Percentiles rank a stretch among this genome's conserved stretches.
Conservation (phyloP, 1,140 invertebrate genomes). For the Atopsyche davidsoni region DNA sequence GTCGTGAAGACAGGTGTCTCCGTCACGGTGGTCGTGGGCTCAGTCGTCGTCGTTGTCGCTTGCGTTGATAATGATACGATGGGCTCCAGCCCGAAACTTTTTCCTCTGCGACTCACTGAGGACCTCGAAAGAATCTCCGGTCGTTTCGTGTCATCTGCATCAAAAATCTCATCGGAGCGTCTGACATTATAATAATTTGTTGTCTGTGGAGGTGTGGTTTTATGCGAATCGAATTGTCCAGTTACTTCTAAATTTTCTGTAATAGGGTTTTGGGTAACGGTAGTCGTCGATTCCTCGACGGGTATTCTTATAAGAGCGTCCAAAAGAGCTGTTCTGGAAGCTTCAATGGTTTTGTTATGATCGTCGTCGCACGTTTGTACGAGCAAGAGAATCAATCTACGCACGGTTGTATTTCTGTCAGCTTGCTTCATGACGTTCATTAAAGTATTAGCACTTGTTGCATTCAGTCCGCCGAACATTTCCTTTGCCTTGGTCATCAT, state of each 20-base stretch:
- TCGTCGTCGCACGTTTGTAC: conserved; percentile 70
- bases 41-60: conserved; percentile 20
- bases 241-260: conserved; percentile 20
- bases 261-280: conserved; percentile 37
- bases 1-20: conserved; percentile 1
- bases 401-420: conserved; percentile 66
- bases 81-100: conserved; percentile 38
- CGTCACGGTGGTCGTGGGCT: conserved; percentile 31
- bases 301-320: conserved; percentile 60
- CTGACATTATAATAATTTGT: conserved; percentile 32
- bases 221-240: conserved; percentile 32
- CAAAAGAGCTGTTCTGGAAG: conserved; percentile 55
- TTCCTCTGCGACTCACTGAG: conserved; percentile 35
- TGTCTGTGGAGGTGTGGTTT: conserved; percentile 31
- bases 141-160: conserved; percentile 26
- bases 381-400: conserved; percentile 65
- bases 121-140: conserved; percentile 8
- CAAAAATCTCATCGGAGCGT: conserved; percentile 35
- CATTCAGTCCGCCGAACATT: conserved; percentile 69
- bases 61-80: conserved; percentile 33
- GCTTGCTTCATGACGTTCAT: conserved; percentile 76
- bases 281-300: conserved; percentile 48
- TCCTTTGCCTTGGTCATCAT: conserved; percentile 61
- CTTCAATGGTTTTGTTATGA: conserved; percentile 58
- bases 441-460: conserved; percentile 63